Evolutionary conservation across 2,113 vertebrate species (phyloP).

Genomic region (Desmodus rotundus): DNA sequence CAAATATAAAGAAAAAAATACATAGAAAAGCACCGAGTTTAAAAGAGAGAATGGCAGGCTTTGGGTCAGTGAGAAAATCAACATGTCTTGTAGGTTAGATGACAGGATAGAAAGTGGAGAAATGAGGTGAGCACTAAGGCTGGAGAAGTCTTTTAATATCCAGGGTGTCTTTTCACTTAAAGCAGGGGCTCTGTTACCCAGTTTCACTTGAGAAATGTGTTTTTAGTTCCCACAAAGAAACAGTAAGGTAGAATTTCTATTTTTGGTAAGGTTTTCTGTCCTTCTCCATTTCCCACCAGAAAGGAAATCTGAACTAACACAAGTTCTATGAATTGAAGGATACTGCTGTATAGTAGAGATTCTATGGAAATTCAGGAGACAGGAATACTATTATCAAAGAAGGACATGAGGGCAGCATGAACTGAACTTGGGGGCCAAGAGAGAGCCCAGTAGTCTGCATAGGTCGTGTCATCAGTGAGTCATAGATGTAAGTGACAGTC

Average conservation of each 20-base stretch:
- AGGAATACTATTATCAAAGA: neutral
- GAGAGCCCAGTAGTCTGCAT: neutral
- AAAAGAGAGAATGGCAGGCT: neutral
- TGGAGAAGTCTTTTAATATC: neutral
- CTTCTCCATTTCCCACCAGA: no score
- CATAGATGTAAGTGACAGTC: neutral
- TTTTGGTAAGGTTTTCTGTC: neutral
- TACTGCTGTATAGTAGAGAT: neutral
- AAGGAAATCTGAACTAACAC: neutral
- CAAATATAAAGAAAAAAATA: neutral
- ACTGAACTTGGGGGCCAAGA: neutral
- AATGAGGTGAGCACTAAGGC: no score
- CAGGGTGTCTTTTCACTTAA: neutral
- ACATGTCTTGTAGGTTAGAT: neutral
- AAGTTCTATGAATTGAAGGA: neutral
- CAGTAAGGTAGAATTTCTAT: neutral
- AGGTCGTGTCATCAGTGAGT: neutral
- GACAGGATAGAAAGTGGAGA: rapidly evolving
- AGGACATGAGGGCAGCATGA: neutral
- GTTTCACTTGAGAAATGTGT: neutral
- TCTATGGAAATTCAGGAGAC: neutral
- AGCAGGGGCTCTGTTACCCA: neutral
- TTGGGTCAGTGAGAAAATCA: neutral
- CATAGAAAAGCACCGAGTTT: neutral
- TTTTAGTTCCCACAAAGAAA: neutral